Evolutionary conservation across 92 coral and sea anemone genomes (phyloP), one percentile per base, ranked within the genome.

Genomic region (Epizoanthus fatuus): DNA sequence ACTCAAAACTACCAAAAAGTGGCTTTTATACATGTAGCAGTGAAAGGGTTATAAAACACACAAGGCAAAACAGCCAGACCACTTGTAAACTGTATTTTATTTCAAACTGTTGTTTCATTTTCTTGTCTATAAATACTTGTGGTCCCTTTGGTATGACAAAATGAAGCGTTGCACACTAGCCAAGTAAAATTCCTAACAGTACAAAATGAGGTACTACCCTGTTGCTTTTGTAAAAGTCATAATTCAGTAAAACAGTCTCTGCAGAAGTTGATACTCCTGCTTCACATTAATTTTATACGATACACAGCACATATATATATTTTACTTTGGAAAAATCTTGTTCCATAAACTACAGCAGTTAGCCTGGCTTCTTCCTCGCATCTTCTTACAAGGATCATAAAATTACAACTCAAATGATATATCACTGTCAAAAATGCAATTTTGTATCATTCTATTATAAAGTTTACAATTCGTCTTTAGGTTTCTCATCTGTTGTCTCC

Each of bases 391-490:
- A 13, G 54, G 56, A 8, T 56, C 39, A 9, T 12, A 19, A 44
- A 44, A 19, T 76, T 17, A 45, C 20, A 20, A 7, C 53, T 42
- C 65, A 37, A n/a, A 32, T 42, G 57, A 59, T 59, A 77, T 44
- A 77, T 40, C 32, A 59, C 69, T 60, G 38, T 76, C n/a, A 42
- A 19, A 70, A 40, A 20, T 77, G 56, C 54, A 40, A 37, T 59
- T 17, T 42, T 37, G 72, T 17, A 66, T 20, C 17, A 3, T 20
- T 58, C 29, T 56, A 60, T 75, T 13, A 35, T 19, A 5, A 13
- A 72, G 69, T 84, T 92, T 97, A 97, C 92, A 97, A 91, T 85
- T 97, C 99, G 79, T 90, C 96, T 75, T 78, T 82, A 12, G 95
- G 71, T 47, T 83, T 64, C 40, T 62, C 78, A 9, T 90, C 94